These are phyloP conservation scores for Salvelinus alpinus DNA, from an alignment of 2,113 vertebrate species.

Conservation along the genomic window DNA sequence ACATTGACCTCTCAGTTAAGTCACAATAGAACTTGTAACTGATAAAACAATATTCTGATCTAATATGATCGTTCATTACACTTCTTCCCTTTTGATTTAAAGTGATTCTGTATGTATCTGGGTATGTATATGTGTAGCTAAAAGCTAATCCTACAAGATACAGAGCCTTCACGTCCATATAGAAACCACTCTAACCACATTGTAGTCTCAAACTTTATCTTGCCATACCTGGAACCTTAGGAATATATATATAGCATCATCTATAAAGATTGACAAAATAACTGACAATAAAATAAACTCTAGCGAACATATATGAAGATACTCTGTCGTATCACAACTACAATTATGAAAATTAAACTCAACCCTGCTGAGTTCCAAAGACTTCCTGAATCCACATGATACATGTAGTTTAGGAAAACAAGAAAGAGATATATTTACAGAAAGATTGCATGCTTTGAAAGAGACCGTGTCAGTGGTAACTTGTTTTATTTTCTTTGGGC, in stretches of 20 bases:
- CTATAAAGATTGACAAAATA: too few relatives aligned
- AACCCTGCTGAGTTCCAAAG: conserved; percentile 18
- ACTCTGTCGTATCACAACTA: not conserved
- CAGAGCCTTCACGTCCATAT: too few relatives aligned
- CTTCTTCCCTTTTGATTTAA: not conserved
- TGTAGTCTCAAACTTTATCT: not conserved
- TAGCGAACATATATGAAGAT: not conserved
- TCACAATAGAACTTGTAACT: conserved; percentile 29
- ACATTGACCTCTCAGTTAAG: conserved; percentile 21
- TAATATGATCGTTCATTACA: not conserved
- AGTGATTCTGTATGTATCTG: not conserved
- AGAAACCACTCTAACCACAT: not conserved
- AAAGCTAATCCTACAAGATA: too few relatives aligned
- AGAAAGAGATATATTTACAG: not conserved
- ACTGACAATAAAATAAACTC: not conserved
- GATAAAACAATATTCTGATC: not conserved
- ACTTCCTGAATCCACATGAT: conserved; percentile 15
- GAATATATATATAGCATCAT: not conserved
- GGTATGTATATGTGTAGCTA: not conserved
- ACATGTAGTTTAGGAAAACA: conserved; percentile 6
- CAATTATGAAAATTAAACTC: conserved; percentile 15
- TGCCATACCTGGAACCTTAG: not conserved
- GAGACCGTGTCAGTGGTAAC: not conserved
- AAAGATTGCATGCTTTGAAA: not conserved
- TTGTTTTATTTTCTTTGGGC: not conserved